phyloP scores from a whole-genome alignment of 2,113 vertebrate species.

The Hippocampus abdominalis region DNA sequence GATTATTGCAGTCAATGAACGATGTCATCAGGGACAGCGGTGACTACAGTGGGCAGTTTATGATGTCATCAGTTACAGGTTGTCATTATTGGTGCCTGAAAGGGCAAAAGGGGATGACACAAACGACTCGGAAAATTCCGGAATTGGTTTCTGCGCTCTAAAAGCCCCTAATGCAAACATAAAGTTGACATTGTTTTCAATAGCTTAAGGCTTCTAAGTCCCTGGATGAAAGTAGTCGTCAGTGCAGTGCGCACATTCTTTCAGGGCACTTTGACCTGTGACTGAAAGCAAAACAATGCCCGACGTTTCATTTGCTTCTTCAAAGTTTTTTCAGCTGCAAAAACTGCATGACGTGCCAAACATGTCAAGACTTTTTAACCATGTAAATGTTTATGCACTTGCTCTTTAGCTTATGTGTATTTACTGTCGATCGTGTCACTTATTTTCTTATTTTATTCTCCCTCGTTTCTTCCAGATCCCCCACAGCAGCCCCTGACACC shows the following conservation, averaged over 20 bases:
- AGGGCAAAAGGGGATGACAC: too few species aligned
- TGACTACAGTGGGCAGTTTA: too few species aligned
- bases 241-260: neutral
- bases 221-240: neutral
- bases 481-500: conserved; percentile 19
- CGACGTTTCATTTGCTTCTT: neutral
- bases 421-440: too few species aligned
- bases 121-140: too few species aligned
- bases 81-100: too few species aligned
- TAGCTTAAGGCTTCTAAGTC: neutral
- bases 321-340: neutral
- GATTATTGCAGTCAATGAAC: too few species aligned
- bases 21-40: too few species aligned
- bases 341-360: neutral
- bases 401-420: too few species aligned
- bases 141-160: too few species aligned
- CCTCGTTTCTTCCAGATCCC: conserved; percentile 29
- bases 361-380: too few species aligned
- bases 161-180: neutral
- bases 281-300: neutral
- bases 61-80: too few species aligned
- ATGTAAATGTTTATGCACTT: too few species aligned
- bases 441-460: neutral
- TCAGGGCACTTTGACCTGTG: neutral
- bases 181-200: neutral